These are phyloP conservation scores for Drosophila niveifrons DNA, from an alignment of 2,888 invertebrate species.

Conservation along the genomic window DNA sequence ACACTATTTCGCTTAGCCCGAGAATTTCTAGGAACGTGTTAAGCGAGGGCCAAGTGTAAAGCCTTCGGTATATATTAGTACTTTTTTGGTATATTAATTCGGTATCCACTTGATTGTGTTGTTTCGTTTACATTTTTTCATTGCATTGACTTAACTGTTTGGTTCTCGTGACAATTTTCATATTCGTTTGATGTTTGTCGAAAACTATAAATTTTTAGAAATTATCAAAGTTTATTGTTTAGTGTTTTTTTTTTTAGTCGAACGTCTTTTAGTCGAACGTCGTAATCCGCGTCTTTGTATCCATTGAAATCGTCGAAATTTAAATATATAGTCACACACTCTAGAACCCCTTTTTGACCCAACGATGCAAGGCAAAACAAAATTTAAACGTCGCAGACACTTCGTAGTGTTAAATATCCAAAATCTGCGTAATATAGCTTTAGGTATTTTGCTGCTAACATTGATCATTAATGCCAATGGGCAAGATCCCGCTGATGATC, in stretches of 20 bases:
- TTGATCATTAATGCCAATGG: not conserved
- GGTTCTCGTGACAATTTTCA: not conserved
- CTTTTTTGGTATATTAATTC: too few species aligned
- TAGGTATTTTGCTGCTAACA: conserved; percentile 4
- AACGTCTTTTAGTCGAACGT: not conserved
- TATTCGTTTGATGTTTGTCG: conserved; percentile 10
- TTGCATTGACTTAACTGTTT: conserved; percentile 14
- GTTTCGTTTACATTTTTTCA: not conserved
- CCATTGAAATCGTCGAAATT: not conserved
- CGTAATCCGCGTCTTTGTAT: not conserved
- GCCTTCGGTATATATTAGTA: too few species aligned
- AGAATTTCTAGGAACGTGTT: too few species aligned
- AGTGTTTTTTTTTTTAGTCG: conserved; percentile 4
- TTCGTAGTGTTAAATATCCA: not conserved
- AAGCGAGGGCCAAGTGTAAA: too few species aligned
- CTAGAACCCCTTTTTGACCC: not conserved
- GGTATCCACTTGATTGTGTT: not conserved
- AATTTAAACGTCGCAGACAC: conserved; percentile 6
- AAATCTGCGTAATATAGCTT: conserved; percentile 5
- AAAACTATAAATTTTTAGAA: conserved; percentile 12
- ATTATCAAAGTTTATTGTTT: conserved; percentile 15
- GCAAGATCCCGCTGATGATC: not conserved
- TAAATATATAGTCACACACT: not conserved
- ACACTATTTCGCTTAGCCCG: too few species aligned
- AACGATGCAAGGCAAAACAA: conserved; percentile 3